Conservation (phyloP, 2,797 vertebrate species). For the Sebastes wilsoni region DNA sequence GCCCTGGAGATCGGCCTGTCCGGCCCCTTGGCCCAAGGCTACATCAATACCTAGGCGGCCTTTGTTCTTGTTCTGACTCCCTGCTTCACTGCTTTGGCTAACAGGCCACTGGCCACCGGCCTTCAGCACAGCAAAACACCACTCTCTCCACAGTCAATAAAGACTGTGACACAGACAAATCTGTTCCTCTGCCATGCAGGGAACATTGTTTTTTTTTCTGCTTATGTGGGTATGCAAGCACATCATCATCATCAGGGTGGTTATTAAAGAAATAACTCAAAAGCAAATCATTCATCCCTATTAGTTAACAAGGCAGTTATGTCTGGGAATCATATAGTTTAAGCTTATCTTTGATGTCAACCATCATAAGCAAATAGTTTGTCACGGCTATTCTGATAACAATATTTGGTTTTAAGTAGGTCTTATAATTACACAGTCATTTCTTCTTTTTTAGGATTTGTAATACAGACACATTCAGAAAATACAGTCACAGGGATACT, state of each 20-base stretch:
- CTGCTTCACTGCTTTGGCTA: constrained; percentile 70
- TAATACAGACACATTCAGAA: neutral
- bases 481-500: neutral
- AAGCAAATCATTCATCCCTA: neutral
- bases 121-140: constrained; percentile 34
- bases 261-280: neutral
- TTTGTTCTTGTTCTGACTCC: constrained; percentile 85
- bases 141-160: constrained; percentile 55
- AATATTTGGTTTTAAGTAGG: neutral
- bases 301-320: neutral
- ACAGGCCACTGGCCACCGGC: constrained; percentile 45
- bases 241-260: constrained; percentile 2
- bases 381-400: neutral
- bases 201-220: neutral
- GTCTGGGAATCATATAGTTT: neutral
- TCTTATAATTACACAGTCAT: neutral
- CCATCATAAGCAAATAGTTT: neutral
- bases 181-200: constrained; percentile 12
- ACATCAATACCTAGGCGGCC: constrained; percentile 84
- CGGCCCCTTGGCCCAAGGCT: constrained; percentile 83
- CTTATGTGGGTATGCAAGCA: neutral
- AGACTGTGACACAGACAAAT: constrained; percentile 49
- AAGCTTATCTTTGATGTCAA: neutral
- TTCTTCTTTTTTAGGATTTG: neutral
- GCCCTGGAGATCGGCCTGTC: constrained; percentile 87